phyloP scores from a whole-genome alignment of 2,797 vertebrate genomes.

The Sebastes glaucus region DNA sequence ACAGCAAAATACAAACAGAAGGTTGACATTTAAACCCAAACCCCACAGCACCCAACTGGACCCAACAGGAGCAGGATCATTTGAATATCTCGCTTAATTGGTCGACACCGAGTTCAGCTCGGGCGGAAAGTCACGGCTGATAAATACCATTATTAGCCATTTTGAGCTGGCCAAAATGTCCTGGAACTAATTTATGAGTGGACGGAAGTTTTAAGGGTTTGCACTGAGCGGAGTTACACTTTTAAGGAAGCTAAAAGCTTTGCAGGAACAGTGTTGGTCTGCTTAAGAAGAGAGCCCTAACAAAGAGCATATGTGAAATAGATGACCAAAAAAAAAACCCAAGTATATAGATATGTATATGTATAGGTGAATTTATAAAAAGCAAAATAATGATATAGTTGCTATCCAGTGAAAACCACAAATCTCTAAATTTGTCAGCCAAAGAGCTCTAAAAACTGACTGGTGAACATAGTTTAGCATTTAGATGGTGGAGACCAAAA shows the following conservation, averaged over 20 bases:
- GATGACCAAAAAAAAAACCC: background rate
- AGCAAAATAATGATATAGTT: background rate
- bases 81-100: slow-evolving; percentile 75
- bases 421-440: background rate
- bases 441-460: background rate
- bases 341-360: background rate
- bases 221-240: slow-evolving; percentile 12
- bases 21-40: slow-evolving; percentile 74
- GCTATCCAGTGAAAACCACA: background rate
- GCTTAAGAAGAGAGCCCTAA: background rate
- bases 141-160: slow-evolving; percentile 55
- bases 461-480: background rate
- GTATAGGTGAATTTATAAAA: background rate
- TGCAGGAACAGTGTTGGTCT: background rate
- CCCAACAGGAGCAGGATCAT: slow-evolving; percentile 48
- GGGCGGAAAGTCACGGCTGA: slow-evolving; percentile 34
- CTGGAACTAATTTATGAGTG: slow-evolving; percentile 46
- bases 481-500: slow-evolving; percentile 5
- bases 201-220: slow-evolving; percentile 31
- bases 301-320: background rate
- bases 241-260: slow-evolving; percentile 22
- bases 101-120: slow-evolving; percentile 57
- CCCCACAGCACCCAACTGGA: slow-evolving; percentile 43
- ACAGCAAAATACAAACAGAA: slow-evolving; percentile 54
- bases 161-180: slow-evolving; percentile 34